A percentile compares a stretch with the other conserved stretches of the same genome.
Evolutionary conservation across 23 tunicate species (phyloP).

Genomic region (Trididemnum clinides): DNA sequence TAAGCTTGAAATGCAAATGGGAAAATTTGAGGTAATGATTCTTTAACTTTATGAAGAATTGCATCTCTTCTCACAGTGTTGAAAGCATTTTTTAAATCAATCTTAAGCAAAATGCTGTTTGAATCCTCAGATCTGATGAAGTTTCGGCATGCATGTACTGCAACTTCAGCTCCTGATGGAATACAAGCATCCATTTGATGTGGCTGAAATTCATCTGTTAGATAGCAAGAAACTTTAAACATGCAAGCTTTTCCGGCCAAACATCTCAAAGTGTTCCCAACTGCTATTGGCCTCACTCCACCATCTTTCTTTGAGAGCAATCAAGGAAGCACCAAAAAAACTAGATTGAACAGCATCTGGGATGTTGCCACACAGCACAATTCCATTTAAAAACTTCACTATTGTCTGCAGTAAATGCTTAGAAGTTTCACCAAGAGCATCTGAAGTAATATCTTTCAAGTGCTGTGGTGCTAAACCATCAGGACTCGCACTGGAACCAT

Average conservation of each 20-base stretch:
- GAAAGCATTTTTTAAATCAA: conserved; percentile 3
- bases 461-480: conserved; percentile 9
- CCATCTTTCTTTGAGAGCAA: background rate
- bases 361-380: background rate
- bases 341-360: background rate
- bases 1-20: background rate
- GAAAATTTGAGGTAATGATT: conserved; percentile 3
- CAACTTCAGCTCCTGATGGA: background rate
- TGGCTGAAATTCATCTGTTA: background rate
- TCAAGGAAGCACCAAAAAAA: conserved; percentile 10
- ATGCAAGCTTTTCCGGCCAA: background rate
- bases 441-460: background rate
- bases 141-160: background rate
- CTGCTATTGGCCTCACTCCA: background rate
- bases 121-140: background rate
- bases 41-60: background rate
- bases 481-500: background rate
- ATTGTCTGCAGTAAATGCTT: no score
- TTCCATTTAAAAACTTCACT: background rate
- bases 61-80: background rate
- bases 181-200: background rate
- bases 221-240: background rate
- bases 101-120: background rate
- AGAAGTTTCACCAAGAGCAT: no score
- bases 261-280: background rate